Evolutionary conservation across 2,797 vertebrate species (phyloP).

Genomic region (Pempheris klunzingeri): DNA sequence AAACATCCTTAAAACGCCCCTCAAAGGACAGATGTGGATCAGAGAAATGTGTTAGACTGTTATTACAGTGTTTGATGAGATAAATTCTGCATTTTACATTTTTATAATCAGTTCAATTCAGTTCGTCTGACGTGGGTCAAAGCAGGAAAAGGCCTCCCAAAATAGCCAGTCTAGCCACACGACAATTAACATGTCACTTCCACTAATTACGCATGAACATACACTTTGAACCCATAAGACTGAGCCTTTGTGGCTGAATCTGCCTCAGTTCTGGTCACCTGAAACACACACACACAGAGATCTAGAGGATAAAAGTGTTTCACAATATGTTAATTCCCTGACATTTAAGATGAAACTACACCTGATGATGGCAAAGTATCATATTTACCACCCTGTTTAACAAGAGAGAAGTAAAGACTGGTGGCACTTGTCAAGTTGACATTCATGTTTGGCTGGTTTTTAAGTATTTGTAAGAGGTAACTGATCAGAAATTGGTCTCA

Average conservation of each 20-base stretch:
- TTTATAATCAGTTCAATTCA: neutral
- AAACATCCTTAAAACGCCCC: neutral
- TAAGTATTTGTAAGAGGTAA: neutral
- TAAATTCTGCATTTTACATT: neutral
- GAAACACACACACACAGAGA: neutral
- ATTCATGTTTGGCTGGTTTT: neutral
- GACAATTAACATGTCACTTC: slow-evolving; percentile 16
- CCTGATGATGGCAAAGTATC: neutral
- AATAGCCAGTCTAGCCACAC: slow-evolving; percentile 7
- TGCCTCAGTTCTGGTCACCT: neutral
- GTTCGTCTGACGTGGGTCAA: slow-evolving; percentile 15
- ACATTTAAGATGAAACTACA: neutral
- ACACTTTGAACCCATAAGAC: neutral
- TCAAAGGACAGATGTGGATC: neutral
- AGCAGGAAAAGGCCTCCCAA: slow-evolving; percentile 6
- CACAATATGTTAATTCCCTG: neutral
- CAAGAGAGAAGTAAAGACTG: neutral
- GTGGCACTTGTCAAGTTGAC: neutral
- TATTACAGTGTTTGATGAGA: neutral
- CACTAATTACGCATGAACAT: neutral
- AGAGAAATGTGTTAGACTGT: neutral
- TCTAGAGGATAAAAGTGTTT: neutral
- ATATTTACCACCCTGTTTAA: neutral
- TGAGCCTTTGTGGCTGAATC: neutral
- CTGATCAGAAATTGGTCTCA: neutral